phyloP scores from a whole-genome alignment of 2,888 invertebrate species.

The Cryptocheilus praepositus region DNA sequence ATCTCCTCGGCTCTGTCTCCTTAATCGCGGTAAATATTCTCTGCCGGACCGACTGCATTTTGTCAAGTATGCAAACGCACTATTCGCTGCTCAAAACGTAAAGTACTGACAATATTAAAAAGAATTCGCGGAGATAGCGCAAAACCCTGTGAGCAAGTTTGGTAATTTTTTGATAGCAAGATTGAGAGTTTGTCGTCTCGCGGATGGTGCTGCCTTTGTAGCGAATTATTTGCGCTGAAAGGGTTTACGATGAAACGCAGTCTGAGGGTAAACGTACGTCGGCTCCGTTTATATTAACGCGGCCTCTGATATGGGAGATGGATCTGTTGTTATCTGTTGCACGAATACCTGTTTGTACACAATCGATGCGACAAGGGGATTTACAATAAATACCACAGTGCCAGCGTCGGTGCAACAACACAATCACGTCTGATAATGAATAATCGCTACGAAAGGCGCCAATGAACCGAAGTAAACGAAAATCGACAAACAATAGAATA shows the following conservation, averaged over 20 bases:
- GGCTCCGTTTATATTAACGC: slow-evolving; percentile 45
- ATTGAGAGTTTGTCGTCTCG: too few relatives aligned
- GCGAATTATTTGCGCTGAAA: too few relatives aligned
- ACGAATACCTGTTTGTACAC: slow-evolving; percentile 30
- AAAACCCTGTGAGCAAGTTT: too few relatives aligned
- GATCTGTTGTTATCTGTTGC: slow-evolving; percentile 32
- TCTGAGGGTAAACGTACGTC: slow-evolving; percentile 1
- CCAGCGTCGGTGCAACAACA: slow-evolving; percentile 10
- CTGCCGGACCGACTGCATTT: slow-evolving; percentile 54
- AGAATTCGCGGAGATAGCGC: too few relatives aligned
- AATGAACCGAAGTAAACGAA: slow-evolving; percentile 39
- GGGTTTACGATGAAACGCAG: neutral
- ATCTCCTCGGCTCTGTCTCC: slow-evolving; percentile 32
- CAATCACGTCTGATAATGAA: slow-evolving; percentile 49
- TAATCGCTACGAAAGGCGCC: slow-evolving; percentile 11
- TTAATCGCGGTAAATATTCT: slow-evolving; percentile 27
- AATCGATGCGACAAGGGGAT: slow-evolving; percentile 39
- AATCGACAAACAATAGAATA: slow-evolving; percentile 34
- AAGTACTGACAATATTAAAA: too few relatives aligned
- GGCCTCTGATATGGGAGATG: slow-evolving; percentile 26
- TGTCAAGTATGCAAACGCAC: too few relatives aligned
- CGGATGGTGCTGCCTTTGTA: too few relatives aligned
- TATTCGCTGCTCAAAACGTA: too few relatives aligned
- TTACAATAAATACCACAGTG: slow-evolving; percentile 36
- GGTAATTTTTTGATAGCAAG: too few relatives aligned